Evolutionary conservation across 1,140 invertebrate species (phyloP).

Genomic region (Luehdorfia chinensis): DNA sequence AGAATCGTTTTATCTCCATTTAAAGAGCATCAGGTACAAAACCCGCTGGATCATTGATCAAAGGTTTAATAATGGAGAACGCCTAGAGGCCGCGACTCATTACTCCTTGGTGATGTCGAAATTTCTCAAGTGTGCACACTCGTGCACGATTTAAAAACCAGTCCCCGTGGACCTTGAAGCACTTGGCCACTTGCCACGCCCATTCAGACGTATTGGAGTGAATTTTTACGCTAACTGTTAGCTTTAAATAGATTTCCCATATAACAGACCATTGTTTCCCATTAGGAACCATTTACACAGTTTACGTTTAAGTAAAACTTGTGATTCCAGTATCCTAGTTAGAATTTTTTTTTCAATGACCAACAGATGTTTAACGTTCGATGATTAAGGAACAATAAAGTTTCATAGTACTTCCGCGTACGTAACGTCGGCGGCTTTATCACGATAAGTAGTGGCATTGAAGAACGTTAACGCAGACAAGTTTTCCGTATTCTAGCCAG

Average conservation of each 20-base stretch:
- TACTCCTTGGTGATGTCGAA: slow-evolving; percentile 42
- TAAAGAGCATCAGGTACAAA: not conserved
- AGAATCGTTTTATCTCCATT: not conserved
- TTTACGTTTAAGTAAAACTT: slow-evolving; percentile 6
- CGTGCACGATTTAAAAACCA: slow-evolving; percentile 56
- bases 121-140: slow-evolving; percentile 52
- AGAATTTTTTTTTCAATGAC: not conserved
- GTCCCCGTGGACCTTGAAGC: slow-evolving; percentile 55
- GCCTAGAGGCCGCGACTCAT: slow-evolving; percentile 21
- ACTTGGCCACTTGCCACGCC: slow-evolving; percentile 64
- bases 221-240: slow-evolving; percentile 30
- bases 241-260: slow-evolving; percentile 31
- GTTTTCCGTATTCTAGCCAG: slow-evolving; percentile 38
- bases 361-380: slow-evolving; percentile 36
- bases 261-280: slow-evolving; percentile 16
- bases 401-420: slow-evolving; percentile 54
- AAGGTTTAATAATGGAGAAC: not conserved
- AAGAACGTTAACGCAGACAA: slow-evolving; percentile 43
- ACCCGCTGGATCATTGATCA: slow-evolving; percentile 1
- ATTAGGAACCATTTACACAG: slow-evolving; percentile 6
- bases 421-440: slow-evolving; percentile 46
- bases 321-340: no score
- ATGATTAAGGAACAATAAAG: slow-evolving; percentile 49
- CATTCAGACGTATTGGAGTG: slow-evolving; percentile 40
- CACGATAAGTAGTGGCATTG: slow-evolving; percentile 57